These are phyloP conservation scores for Hemiscyllium ocellatum DNA, from an alignment of 2,113 vertebrate genomes.

Conservation along the genomic window DNA sequence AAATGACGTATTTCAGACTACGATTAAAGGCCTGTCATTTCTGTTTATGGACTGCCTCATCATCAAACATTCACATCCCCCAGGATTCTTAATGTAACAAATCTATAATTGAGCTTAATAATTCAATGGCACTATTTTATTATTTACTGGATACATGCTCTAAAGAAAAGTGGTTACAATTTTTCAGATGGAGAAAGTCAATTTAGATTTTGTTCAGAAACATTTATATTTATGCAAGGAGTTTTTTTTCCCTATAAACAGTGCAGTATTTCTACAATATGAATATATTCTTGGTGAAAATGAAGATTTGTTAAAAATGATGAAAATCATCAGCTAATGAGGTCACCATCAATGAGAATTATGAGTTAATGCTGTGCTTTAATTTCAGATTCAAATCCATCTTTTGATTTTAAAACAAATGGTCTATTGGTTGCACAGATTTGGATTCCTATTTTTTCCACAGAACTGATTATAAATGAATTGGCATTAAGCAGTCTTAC, in stretches of 20 bases:
- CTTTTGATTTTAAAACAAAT: not conserved
- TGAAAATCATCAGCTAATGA: not conserved
- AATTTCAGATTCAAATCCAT: not conserved
- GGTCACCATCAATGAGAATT: not conserved
- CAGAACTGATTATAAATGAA: not conserved
- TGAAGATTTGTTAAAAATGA: not conserved
- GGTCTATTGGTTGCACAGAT: not conserved
- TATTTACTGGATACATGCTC: not conserved
- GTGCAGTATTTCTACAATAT: not conserved
- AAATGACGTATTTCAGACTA: not conserved
- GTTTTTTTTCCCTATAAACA: not conserved
- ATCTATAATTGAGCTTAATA: not conserved
- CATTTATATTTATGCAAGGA: not conserved
- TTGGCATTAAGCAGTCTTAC: not conserved
- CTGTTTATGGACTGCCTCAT: not conserved
- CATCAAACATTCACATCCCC: not conserved
- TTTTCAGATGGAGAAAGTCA: not conserved
- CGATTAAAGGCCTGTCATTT: conserved; percentile 13
- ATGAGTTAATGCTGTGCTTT: not conserved
- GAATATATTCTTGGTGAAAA: too few species aligned
- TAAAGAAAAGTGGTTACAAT: conserved; percentile 19
- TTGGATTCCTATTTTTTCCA: not conserved
- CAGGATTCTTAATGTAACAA: not conserved
- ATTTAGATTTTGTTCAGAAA: conserved; percentile 19
- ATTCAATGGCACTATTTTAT: conserved; percentile 17